These are phyloP conservation scores for Drosophila pseudoananassae DNA, from an alignment of 1,140 invertebrate species.

Conservation along the genomic window DNA sequence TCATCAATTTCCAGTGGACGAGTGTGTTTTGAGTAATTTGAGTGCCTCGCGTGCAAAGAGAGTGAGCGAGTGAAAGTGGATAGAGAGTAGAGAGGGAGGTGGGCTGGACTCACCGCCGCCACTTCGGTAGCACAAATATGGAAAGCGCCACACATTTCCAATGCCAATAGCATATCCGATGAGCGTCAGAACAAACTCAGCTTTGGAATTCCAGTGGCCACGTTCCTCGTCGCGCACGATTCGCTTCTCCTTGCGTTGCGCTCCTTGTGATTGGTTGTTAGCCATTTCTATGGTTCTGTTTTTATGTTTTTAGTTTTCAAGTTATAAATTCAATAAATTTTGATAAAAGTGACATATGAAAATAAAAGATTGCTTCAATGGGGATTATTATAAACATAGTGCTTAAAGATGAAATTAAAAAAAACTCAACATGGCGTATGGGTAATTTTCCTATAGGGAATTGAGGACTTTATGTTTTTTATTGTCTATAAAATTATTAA, in stretches of 20 bases:
- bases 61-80: neutral
- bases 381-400: neutral
- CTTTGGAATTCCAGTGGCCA: slow-evolving; percentile 87
- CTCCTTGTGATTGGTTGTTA: neutral
- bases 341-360: neutral
- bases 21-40: neutral
- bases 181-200: slow-evolving; percentile 90
- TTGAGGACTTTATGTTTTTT: neutral
- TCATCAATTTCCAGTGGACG: slow-evolving; percentile 16
- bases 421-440: slow-evolving; percentile 17
- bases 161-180: slow-evolving; percentile 91
- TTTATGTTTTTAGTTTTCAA: neutral
- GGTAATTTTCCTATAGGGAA: neutral
- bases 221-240: slow-evolving; percentile 68
- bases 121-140: slow-evolving; percentile 89
- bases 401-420: too few species aligned
- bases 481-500: too few species aligned
- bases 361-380: neutral
- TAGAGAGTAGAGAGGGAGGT: neutral
- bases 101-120: slow-evolving; percentile 81
- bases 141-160: slow-evolving; percentile 93
- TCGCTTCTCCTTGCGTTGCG: slow-evolving; percentile 17
- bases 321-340: neutral
- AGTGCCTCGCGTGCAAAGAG: neutral
- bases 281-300: slow-evolving; percentile 10